Evolutionary conservation across 2,888 invertebrate species (phyloP).

Genomic region (Beris chalybata): DNA sequence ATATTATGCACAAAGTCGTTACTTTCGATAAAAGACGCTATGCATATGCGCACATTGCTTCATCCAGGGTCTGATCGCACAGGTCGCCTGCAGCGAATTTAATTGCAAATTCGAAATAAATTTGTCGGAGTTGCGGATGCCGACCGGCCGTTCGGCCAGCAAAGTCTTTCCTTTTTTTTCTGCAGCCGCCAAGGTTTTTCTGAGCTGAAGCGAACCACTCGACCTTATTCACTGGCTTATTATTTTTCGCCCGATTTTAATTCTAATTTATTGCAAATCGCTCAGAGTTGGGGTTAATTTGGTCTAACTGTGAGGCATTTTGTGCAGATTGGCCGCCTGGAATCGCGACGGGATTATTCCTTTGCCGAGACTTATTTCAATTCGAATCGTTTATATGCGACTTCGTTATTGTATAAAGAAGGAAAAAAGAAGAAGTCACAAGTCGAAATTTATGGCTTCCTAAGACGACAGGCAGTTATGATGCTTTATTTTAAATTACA

Average conservation of each 20-base stretch:
- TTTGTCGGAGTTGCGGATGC: constrained; percentile 45
- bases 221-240: constrained; percentile 31
- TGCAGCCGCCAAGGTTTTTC: constrained; percentile 6
- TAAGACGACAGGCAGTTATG: constrained; percentile 31
- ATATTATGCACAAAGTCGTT: constrained; percentile 24
- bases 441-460: constrained; percentile 24
- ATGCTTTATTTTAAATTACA: constrained; percentile 2
- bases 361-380: constrained; percentile 29
- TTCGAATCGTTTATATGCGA: constrained; percentile 25
- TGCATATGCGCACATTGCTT: constrained; percentile 25
- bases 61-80: constrained; percentile 36
- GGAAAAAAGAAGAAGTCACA: constrained; percentile 6
- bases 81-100: constrained; percentile 51
- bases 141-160: constrained; percentile 27
- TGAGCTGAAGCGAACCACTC: constrained; percentile 25
- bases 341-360: constrained; percentile 33
- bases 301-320: constrained; percentile 33
- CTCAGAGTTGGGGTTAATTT: constrained; percentile 42
- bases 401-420: constrained; percentile 19
- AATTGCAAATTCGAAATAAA: constrained; percentile 51
- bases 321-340: constrained; percentile 35
- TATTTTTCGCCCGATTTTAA: constrained; percentile 37
- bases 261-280: constrained; percentile 44
- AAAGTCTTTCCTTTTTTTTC: constrained; percentile 32
- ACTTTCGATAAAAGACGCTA: constrained; percentile 23